Evolutionary conservation across 2,797 vertebrate genomes (phyloP), one percentile per base, ranked within the genome.

Genomic region (Huso huso): DNA sequence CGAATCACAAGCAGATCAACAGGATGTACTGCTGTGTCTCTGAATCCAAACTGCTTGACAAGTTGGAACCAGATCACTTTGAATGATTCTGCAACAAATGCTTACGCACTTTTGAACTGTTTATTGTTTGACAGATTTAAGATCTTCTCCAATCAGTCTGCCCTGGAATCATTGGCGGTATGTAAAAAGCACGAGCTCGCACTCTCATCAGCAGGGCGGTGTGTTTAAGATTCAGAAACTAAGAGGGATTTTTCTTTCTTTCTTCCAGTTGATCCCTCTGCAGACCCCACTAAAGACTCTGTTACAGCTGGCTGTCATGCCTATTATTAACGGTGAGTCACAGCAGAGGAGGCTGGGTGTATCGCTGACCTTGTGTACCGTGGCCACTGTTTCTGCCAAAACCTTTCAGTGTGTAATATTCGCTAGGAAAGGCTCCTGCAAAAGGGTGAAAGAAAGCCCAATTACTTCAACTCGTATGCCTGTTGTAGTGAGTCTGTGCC

Each of bases 61-160:
- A 18, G 15, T 18, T 18, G 15, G 15, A 37, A 37, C 23, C 23
- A 37, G 23, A 37, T 18, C 15, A 18, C 15, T 18, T 18, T 18
- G 15, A 18, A 18, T 18, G 15, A 18, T 37, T 37, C 23, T 37
- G 23, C 23, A 37, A 37, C 23, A 3, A 37, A 37, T 58, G 55
- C 55, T 58, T 58, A 12, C 6, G 10, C 13, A 13, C 10, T 3
- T 7, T 58, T 58, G 13, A 58, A n/a, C 11, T 51, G 3, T 55
- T 52, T 67, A 64, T 58, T 69, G 48, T 71, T 71, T 9, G 1
- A 0, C 81, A 99, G 96, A 81, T 99, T 99, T 78, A 93, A 94
- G 75, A 96, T 99, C 74, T 97, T 88, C 77, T 99, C 96, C 8
- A 95, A 93, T 75, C 92, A 94, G 73, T 98, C 95, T 0, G 93